phyloP scores from a whole-genome alignment of 2,113 vertebrate species.

The Phocoena sinus region DNA sequence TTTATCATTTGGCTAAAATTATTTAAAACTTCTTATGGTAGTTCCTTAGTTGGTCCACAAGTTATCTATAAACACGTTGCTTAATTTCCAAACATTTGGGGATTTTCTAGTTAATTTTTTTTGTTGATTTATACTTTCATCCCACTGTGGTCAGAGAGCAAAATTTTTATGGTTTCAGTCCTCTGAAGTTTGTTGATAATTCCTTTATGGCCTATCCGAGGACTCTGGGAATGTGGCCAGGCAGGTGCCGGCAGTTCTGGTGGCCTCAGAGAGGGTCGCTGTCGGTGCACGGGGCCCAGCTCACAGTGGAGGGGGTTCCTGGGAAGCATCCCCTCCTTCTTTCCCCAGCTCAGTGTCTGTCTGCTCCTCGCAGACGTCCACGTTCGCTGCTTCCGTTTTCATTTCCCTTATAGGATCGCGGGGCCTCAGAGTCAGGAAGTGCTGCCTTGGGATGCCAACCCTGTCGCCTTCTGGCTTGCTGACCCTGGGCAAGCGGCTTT shows the following conservation, averaged over 20 bases:
- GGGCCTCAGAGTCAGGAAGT: neutral
- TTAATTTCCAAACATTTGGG: neutral
- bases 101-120: constrained; percentile 12
- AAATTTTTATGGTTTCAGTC: neutral
- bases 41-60: neutral
- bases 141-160: neutral
- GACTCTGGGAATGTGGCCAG: neutral
- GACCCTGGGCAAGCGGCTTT: neutral
- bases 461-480: neutral
- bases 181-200: neutral
- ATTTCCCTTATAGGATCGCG: neutral
- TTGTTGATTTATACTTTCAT: neutral
- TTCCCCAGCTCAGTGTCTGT: neutral
- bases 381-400: neutral
- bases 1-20: neutral
- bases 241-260: neutral
- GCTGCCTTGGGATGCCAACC: neutral
- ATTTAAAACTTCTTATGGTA: neutral
- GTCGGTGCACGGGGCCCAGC: neutral
- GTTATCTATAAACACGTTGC: neutral
- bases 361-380: neutral
- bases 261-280: neutral
- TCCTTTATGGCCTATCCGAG: neutral
- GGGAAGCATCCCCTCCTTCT: neutral
- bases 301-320: neutral